Percentiles rank a stretch among this genome's conserved stretches.
Conservation (phyloP, 1,140 invertebrate species). For the Danaus melanippus region DNA sequence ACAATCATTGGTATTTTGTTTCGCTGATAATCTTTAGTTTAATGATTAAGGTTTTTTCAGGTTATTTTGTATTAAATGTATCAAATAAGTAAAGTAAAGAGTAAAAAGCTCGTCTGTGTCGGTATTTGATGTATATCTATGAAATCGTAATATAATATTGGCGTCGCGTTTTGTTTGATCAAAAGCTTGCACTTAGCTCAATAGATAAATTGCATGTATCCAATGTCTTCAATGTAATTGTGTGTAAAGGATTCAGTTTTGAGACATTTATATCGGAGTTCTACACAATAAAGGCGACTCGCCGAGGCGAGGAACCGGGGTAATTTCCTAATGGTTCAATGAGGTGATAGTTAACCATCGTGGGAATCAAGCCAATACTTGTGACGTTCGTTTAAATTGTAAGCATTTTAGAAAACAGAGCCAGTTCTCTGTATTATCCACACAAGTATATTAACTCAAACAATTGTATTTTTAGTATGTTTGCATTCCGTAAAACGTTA, state of each 20-base stretch:
- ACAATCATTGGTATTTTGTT: too few relatives aligned
- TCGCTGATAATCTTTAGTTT: not conserved
- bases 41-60: constrained; percentile 2
- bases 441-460: not conserved
- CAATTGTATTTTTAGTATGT: constrained; percentile 3
- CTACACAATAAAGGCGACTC: constrained; percentile 37
- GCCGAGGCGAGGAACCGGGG: constrained; percentile 40
- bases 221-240: constrained; percentile 4
- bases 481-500: not conserved
- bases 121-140: too few relatives aligned
- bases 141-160: too few relatives aligned
- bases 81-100: not conserved
- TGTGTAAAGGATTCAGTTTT: constrained; percentile 11
- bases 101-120: too few relatives aligned
- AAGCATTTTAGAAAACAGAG: constrained; percentile 12
- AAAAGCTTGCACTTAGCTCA: too few relatives aligned
- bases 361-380: constrained; percentile 45
- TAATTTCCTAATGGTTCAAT: constrained; percentile 53
- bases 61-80: not conserved
- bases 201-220: too few relatives aligned
- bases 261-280: constrained; percentile 32
- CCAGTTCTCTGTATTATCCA: constrained; percentile 12
- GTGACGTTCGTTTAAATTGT: constrained; percentile 22
- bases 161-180: too few relatives aligned
- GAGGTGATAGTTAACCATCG: constrained; percentile 47